Evolutionary conservation across 2,888 invertebrate genomes (phyloP).

Genomic region (Serripes groenlandicus): DNA sequence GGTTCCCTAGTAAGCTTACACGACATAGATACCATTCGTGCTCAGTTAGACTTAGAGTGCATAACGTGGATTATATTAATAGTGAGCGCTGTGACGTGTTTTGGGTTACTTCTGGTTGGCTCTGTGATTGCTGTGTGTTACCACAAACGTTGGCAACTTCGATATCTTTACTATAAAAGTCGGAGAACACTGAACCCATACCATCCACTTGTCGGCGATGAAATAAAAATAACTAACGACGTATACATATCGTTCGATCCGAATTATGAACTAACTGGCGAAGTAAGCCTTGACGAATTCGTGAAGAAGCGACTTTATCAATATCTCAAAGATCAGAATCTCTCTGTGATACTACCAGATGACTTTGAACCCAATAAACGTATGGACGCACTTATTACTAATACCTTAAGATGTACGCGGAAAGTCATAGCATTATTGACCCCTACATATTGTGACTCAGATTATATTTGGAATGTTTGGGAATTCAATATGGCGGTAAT

Average conservation of each 20-base stretch:
- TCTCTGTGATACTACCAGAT: slow-evolving; percentile 25
- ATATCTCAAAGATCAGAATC: not conserved
- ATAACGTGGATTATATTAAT: slow-evolving; percentile 32
- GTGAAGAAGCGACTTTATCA: slow-evolving; percentile 20
- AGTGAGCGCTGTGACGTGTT: slow-evolving; percentile 15
- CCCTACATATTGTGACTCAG: slow-evolving; percentile 8
- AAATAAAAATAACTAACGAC: slow-evolving; percentile 22
- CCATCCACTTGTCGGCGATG: slow-evolving; percentile 24
- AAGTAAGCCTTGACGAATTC: not conserved
- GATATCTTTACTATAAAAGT: slow-evolving; percentile 39
- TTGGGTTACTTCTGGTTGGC: slow-evolving; percentile 17
- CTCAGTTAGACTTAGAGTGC: slow-evolving; percentile 30
- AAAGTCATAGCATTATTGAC: slow-evolving; percentile 49
- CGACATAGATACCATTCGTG: not conserved
- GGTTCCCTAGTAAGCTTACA: slow-evolving; percentile 3
- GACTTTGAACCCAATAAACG: not conserved
- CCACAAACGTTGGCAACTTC: slow-evolving; percentile 42
- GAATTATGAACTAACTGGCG: not conserved
- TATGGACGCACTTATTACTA: slow-evolving; percentile 33
- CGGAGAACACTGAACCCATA: slow-evolving; percentile 35
- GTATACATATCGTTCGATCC: slow-evolving; percentile 44
- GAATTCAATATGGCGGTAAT: slow-evolving; percentile 58
- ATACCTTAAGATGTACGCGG: slow-evolving; percentile 21
- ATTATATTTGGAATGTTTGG: slow-evolving; percentile 45
- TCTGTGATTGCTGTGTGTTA: slow-evolving; percentile 31